Evolutionary conservation across 2,888 invertebrate genomes (phyloP).

Genomic region (Aleiodes leptofemur): DNA sequence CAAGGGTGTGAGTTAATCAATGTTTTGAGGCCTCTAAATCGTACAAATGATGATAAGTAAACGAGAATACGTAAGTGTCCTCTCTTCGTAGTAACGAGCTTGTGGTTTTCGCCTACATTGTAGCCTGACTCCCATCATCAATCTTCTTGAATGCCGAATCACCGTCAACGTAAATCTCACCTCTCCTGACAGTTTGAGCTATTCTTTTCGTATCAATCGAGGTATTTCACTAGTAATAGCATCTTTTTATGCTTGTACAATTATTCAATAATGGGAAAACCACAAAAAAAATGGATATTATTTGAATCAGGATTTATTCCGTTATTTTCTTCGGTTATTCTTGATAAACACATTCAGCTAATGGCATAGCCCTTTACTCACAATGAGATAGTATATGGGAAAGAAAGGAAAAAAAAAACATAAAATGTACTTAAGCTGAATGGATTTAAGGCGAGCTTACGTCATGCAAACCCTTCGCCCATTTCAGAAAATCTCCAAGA

Average conservation of each 20-base stretch:
- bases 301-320: background rate
- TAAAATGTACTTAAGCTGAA: conserved; percentile 19
- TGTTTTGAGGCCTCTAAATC: conserved; percentile 8
- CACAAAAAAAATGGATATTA: too few relatives aligned
- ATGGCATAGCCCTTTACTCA: background rate
- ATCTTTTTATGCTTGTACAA: background rate
- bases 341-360: too few relatives aligned
- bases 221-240: background rate
- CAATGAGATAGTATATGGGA: background rate
- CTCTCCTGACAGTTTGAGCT: conserved; percentile 45
- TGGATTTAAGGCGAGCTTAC: conserved; percentile 7
- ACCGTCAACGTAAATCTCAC: conserved; percentile 53
- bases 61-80: conserved; percentile 14
- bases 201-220: conserved; percentile 41
- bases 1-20: background rate
- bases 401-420: background rate
- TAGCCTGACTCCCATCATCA: conserved; percentile 49
- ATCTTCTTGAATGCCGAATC: conserved; percentile 55
- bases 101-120: conserved; percentile 33
- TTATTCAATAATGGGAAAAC: too few relatives aligned
- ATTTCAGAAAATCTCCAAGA: conserved; percentile 27
- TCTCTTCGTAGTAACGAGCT: conserved; percentile 19
- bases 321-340: background rate
- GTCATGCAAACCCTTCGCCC: conserved; percentile 19
- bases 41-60: conserved; percentile 19